A percentile compares a stretch with the other conserved stretches of the same genome.
Conservation (phyloP, 1,140 invertebrate genomes). For the Drosophila dunni region DNA sequence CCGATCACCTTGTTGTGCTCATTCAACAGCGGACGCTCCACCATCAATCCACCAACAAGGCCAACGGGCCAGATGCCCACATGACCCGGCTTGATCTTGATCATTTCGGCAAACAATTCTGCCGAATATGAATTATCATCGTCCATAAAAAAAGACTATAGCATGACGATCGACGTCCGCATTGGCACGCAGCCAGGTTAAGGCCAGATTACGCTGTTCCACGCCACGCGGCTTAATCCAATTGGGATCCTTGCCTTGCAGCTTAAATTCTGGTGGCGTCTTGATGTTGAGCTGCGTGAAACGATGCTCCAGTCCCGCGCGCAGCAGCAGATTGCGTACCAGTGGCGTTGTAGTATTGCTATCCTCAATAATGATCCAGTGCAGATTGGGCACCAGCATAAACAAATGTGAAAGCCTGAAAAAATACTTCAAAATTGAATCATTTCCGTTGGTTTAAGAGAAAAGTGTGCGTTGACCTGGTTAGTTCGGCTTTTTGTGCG, state of each 20-base stretch:
- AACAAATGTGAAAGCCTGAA: conserved; percentile 94
- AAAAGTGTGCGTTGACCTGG: conserved; percentile 86
- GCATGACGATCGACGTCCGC: conserved; percentile 87
- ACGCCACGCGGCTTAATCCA: conserved; percentile 98
- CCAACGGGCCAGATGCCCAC: conserved; percentile 99
- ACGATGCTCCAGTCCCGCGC: conserved; percentile 85
- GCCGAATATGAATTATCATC: conserved; percentile 95
- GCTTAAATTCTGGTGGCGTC: conserved; percentile 88
- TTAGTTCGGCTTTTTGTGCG: conserved; percentile 98
- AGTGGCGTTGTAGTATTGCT: conserved; percentile 90
- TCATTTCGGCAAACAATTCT: conserved; percentile 90
- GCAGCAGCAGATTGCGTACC: conserved; percentile 92
- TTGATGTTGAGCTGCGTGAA: conserved; percentile 77
- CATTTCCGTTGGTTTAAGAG: not conserved
- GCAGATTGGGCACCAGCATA: conserved; percentile 93
- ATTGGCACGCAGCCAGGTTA: conserved; percentile 94
- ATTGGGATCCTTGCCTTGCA: conserved; percentile 89
- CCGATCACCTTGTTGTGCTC: conserved; percentile 90
- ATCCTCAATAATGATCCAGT: conserved; percentile 99
- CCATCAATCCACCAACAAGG: conserved; percentile 94
- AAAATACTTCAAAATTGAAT: not conserved
- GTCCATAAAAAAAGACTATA: conserved; percentile 99
- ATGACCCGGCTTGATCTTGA: conserved; percentile 88
- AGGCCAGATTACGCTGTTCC: conserved; percentile 95
- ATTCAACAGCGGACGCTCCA: conserved; percentile 92